These are phyloP conservation scores for Strix occidentalis DNA, from an alignment of 2,797 vertebrate genomes.

Conservation along the genomic window DNA sequence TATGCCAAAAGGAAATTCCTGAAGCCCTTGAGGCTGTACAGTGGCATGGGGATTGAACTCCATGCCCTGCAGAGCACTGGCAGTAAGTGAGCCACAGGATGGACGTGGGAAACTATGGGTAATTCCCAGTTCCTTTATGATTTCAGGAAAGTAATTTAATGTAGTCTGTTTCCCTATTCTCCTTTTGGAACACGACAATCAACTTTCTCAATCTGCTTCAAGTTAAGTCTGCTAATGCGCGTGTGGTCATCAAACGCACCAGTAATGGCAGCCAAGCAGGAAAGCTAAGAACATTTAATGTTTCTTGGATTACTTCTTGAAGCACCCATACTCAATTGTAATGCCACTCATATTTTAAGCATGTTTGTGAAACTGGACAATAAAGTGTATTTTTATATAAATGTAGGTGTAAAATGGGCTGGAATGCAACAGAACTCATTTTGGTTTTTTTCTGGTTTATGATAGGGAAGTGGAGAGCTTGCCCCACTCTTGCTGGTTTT, in stretches of 20 bases:
- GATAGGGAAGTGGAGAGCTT: background rate
- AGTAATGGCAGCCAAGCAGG: background rate
- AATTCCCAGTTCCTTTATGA: background rate
- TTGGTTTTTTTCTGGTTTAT: background rate
- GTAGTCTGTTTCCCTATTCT: background rate
- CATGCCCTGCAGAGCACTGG: rapidly evolving
- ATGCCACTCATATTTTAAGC: background rate
- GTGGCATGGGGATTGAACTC: background rate
- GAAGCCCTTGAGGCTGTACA: background rate
- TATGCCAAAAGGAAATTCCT: background rate
- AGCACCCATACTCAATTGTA: background rate
- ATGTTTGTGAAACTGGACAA: background rate
- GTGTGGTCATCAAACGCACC: background rate
- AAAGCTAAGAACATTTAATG: background rate
- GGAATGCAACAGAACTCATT: background rate
- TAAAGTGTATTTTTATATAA: background rate
- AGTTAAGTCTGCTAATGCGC: background rate
- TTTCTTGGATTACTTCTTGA: background rate
- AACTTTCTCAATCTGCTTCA: background rate
- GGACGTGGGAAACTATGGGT: background rate
- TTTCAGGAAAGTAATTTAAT: background rate
- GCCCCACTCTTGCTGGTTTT: rapidly evolving
- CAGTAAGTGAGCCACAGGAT: background rate
- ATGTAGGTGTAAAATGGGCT: background rate
- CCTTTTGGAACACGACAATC: background rate